Evolutionary conservation across 2,113 vertebrate species (phyloP).

Genomic region (Rhynchomys soricoides): DNA sequence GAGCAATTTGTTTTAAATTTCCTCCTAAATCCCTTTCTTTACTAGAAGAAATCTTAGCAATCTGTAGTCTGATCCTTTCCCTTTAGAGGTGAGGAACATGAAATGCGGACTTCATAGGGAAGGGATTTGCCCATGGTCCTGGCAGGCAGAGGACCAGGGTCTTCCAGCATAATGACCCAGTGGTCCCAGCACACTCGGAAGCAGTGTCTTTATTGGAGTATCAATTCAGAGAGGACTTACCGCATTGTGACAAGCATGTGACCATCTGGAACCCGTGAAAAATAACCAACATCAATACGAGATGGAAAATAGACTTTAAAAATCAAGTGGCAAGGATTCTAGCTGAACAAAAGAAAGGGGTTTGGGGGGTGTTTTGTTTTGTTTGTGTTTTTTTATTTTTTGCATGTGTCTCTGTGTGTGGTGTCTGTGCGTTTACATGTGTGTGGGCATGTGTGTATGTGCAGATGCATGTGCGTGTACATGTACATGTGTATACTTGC

Average conservation of each 20-base stretch:
- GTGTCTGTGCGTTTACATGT: not conserved
- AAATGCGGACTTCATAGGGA: not conserved
- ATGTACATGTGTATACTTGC: not conserved
- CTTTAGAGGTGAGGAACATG: not conserved
- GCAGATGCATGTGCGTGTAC: not conserved
- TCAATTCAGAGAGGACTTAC: not conserved
- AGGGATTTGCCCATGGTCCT: not conserved
- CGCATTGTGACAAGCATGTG: not conserved
- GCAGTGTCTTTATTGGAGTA: not conserved
- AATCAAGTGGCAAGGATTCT: slow-evolving; percentile 2
- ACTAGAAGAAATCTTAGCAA: not conserved
- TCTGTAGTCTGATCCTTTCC: not conserved
- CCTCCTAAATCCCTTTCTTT: not conserved
- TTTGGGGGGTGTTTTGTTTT: too few species aligned
- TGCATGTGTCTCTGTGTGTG: not conserved
- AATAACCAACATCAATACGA: not conserved
- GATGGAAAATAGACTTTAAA: slow-evolving; percentile 21
- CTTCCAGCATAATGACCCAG: not conserved
- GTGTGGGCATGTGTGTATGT: not conserved
- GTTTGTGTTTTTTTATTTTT: not conserved
- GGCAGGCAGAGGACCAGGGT: not conserved
- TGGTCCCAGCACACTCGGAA: not conserved
- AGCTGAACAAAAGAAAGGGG: not conserved
- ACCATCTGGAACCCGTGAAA: slow-evolving; percentile 7
- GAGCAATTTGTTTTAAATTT: slow-evolving; percentile 2